phyloP scores from a whole-genome alignment of 1,140 invertebrate genomes.

The Pachypsylla venusta region DNA sequence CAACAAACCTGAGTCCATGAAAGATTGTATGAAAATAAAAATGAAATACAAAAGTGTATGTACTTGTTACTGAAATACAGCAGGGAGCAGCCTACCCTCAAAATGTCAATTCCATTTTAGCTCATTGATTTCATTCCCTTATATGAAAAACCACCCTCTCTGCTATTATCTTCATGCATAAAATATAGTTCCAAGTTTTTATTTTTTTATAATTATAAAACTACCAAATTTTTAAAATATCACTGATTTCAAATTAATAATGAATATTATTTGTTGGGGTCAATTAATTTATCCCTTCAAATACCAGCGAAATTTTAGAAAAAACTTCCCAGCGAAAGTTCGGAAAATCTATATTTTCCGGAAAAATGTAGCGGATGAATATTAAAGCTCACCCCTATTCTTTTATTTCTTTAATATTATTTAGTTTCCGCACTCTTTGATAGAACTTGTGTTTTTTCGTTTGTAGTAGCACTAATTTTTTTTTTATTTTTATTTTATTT shows the following conservation, averaged over 20 bases:
- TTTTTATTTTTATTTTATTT: not conserved
- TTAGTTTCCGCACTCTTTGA: conserved; percentile 3
- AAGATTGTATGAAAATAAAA: conserved; percentile 1
- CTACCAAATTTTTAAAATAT: no score
- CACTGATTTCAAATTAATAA: no score
- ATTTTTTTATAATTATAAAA: no score
- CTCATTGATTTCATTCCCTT: conserved; percentile 4
- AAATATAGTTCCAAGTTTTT: no score
- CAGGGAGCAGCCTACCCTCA: not conserved
- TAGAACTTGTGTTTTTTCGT: not conserved
- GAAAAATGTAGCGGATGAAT: not conserved
- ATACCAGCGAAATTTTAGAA: no score
- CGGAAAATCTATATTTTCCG: not conserved
- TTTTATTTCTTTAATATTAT: no score
- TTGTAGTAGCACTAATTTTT: conserved; percentile 7
- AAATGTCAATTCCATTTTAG: not conserved
- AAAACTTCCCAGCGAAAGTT: not conserved
- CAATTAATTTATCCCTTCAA: no score
- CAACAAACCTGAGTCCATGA: conserved; percentile 7
- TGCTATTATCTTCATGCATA: no score
- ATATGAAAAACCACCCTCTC: conserved; percentile 4
- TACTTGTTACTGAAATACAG: not conserved
- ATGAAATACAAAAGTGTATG: no score
- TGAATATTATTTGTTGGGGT: no score
- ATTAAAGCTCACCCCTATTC: not conserved